Conservation (phyloP, 2,113 vertebrate genomes). For the Aplodontia rufa region DNA sequence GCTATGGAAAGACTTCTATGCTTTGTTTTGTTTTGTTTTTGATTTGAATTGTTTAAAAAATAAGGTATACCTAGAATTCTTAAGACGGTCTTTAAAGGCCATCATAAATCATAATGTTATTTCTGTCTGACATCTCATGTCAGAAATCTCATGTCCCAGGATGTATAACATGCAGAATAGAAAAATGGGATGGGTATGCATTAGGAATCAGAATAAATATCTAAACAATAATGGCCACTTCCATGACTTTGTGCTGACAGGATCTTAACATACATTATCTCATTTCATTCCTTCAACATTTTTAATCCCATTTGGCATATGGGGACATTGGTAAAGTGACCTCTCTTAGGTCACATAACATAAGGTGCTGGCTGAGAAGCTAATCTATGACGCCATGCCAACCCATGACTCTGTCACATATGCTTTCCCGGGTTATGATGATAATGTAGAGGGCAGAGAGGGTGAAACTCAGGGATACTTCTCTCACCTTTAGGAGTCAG, state of each 20-base stretch:
- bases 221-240: background rate
- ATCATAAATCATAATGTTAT: background rate
- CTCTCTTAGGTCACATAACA: background rate
- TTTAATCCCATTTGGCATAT: background rate
- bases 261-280: background rate
- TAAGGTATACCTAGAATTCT: background rate
- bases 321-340: background rate
- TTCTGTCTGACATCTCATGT: conserved; percentile 2
- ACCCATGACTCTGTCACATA: background rate
- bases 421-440: background rate
- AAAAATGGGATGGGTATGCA: background rate
- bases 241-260: background rate
- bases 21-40: background rate
- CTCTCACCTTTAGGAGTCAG: background rate
- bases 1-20: background rate
- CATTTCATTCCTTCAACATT: background rate
- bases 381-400: background rate
- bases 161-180: background rate
- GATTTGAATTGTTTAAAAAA: conserved; percentile 34
- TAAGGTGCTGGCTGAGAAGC: background rate
- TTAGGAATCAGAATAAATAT: background rate
- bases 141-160: background rate
- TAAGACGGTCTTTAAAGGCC: background rate
- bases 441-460: background rate
- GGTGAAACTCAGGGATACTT: background rate